These are phyloP conservation scores for Eulacestoma nigropectus DNA, from an alignment of 2,113 vertebrate species.

Conservation along the genomic window DNA sequence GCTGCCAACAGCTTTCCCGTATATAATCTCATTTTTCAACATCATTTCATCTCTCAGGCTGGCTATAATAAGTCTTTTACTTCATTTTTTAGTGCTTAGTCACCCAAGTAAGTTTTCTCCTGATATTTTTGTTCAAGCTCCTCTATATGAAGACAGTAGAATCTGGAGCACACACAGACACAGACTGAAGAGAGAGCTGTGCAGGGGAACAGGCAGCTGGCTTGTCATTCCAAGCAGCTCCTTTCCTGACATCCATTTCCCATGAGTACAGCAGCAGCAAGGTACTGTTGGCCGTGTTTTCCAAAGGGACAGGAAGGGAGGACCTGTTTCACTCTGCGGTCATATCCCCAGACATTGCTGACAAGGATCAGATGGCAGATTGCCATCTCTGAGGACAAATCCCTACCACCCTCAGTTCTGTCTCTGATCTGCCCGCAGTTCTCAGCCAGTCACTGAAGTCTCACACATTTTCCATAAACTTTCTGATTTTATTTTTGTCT, in stretches of 20 bases:
- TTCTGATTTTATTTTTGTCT: not conserved
- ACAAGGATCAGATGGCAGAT: not conserved
- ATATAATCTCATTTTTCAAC: slow-evolving; percentile 1
- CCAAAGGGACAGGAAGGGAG: not conserved
- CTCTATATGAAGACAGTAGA: not conserved
- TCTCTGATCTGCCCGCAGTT: rapidly evolving
- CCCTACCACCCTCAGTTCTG: not conserved
- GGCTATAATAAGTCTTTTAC: not conserved
- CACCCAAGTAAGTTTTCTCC: not conserved
- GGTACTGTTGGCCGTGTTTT: rapidly evolving
- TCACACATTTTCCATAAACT: not conserved
- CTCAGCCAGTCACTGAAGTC: not conserved
- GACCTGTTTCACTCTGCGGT: not conserved
- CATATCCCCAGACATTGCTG: not conserved
- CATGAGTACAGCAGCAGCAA: not conserved
- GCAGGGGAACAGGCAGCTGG: not conserved
- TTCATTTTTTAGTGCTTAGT: not conserved
- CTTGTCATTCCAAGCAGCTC: not conserved
- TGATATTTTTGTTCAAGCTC: not conserved
- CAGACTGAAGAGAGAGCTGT: not conserved
- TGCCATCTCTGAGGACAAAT: not conserved
- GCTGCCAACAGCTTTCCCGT: not conserved
- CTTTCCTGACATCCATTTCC: not conserved
- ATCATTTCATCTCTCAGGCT: not conserved
- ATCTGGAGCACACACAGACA: not conserved